phyloP scores from a whole-genome alignment of 2,888 invertebrate genomes.

The Zygaena filipendulae region DNA sequence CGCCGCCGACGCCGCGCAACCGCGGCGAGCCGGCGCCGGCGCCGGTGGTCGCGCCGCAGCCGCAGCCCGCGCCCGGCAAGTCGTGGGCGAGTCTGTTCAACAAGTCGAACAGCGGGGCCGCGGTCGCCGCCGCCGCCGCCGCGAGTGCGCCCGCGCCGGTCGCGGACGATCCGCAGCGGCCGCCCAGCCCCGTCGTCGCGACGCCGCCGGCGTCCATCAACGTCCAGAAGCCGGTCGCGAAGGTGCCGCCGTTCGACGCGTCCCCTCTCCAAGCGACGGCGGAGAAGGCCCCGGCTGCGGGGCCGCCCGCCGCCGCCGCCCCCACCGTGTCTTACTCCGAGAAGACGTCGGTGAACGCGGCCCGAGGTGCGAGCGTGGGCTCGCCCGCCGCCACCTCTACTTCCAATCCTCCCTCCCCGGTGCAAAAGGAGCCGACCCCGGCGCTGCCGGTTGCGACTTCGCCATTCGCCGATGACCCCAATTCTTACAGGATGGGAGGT shows the following conservation, averaged over 20 bases:
- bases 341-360: conserved; percentile 44
- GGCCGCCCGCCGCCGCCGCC: conserved; percentile 17
- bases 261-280: conserved; percentile 41
- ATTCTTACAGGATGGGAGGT: conserved; percentile 78
- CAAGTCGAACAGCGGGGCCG: conserved; percentile 24
- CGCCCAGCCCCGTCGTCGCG: conserved; percentile 31
- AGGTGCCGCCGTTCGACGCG: conserved; percentile 70
- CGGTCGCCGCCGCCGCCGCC: conserved; percentile 21
- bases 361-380: conserved; percentile 25
- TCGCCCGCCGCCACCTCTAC: conserved; percentile 20
- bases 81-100: conserved; percentile 77
- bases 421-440: conserved; percentile 36
- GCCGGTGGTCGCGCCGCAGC: conserved; percentile 37
- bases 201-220: conserved; percentile 31
- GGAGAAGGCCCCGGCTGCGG: conserved; percentile 35
- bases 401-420: conserved; percentile 21
- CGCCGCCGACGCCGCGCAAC: conserved; percentile 54
- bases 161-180: conserved; percentile 30
- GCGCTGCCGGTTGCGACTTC: conserved; percentile 48
- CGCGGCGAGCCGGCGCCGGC: conserved; percentile 41
- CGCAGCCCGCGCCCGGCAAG: conserved; percentile 53
- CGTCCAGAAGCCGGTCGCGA: conserved; percentile 68
- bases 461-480: conserved; percentile 72
- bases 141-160: conserved; percentile 22
- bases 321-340: conserved; percentile 40